Percentiles rank a stretch among this genome's conserved stretches.
Evolutionary conservation across 2,888 invertebrate genomes (phyloP).

Genomic region (Mesorhabditis belari): DNA sequence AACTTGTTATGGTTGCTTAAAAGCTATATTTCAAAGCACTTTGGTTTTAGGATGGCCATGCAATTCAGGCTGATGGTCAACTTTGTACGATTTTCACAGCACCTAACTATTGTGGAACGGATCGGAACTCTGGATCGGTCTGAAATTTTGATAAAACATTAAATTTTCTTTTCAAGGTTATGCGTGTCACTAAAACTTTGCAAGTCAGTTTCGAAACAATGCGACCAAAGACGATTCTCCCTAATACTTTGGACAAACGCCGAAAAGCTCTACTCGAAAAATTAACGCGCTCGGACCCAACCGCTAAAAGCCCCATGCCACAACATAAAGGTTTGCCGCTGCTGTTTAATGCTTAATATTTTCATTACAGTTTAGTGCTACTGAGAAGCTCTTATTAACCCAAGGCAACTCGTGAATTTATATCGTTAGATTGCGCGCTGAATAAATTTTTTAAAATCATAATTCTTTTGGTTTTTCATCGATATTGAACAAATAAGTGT

Average conservation of each 20-base stretch:
- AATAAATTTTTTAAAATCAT: too few relatives aligned
- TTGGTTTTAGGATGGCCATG: constrained; percentile 31
- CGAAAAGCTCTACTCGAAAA: not conserved
- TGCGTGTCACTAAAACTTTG: constrained; percentile 9
- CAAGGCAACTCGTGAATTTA: too few relatives aligned
- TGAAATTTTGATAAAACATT: not conserved
- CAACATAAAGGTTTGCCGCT: too few relatives aligned
- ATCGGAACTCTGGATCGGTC: constrained; percentile 40
- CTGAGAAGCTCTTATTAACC: too few relatives aligned
- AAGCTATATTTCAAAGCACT: not conserved
- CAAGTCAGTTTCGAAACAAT: constrained; percentile 15
- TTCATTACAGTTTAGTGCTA: too few relatives aligned
- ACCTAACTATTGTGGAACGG: constrained; percentile 42
- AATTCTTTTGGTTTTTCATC: too few relatives aligned
- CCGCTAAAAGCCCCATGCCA: not conserved
- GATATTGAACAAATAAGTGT: too few relatives aligned
- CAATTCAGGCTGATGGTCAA: constrained; percentile 21
- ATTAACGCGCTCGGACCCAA: not conserved
- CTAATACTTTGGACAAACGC: not conserved
- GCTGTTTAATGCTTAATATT: too few relatives aligned
- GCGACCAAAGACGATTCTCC: constrained; percentile 6
- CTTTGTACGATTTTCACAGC: constrained; percentile 47
- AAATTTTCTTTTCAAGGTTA: constrained; percentile 5
- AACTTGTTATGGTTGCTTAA: constrained; percentile 20
- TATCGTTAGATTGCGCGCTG: too few relatives aligned